phyloP scores from a whole-genome alignment of 2,797 vertebrate genomes.

The Mormyrops boulengeri region DNA sequence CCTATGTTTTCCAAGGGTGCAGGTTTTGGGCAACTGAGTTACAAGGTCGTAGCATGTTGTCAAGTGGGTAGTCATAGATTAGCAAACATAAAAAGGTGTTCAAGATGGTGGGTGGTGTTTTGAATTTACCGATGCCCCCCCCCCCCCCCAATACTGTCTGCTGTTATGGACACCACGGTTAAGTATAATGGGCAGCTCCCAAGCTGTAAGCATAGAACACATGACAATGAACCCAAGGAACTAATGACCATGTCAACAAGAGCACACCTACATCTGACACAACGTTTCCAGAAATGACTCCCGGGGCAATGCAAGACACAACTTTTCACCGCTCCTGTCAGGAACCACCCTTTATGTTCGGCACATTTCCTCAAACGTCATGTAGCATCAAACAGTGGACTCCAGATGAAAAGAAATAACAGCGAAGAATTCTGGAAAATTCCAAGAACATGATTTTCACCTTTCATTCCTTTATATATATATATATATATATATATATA shows the following conservation, averaged over 20 bases:
- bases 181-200: background rate
- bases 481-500: too few species aligned
- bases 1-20: background rate
- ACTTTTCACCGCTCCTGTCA: background rate
- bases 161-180: background rate
- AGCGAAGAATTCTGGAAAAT: background rate
- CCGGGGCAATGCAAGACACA: background rate
- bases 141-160: background rate
- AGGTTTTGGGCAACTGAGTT: background rate
- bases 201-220: background rate
- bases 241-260: background rate
- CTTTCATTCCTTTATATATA: slow-evolving; percentile 12
- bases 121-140: background rate
- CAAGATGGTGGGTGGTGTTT: background rate
- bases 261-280: background rate
- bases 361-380: background rate
- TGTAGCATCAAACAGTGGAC: background rate
- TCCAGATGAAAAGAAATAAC: background rate
- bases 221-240: background rate
- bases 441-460: slow-evolving; percentile 15
- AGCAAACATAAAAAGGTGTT: background rate
- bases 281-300: background rate
- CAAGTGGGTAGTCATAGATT: background rate
- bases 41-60: background rate
- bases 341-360: background rate